These are phyloP conservation scores for Heteromormyrus szaboi DNA, from an alignment of 2,797 vertebrate species.

Conservation along the genomic window DNA sequence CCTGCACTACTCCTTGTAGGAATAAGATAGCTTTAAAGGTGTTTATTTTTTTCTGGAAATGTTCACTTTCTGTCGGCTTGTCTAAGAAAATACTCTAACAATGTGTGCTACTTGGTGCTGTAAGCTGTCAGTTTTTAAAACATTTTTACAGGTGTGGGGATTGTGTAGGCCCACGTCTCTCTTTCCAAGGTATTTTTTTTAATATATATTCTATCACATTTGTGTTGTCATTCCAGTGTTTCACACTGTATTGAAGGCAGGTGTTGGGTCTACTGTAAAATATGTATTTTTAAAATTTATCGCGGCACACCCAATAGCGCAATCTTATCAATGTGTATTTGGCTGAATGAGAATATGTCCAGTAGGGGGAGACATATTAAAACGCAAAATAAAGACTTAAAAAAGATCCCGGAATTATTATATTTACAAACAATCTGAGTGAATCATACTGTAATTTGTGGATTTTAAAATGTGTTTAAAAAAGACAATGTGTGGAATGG, in stretches of 20 bases:
- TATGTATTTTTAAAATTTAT: background rate
- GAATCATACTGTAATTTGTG: background rate
- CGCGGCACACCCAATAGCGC: background rate
- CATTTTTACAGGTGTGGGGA: background rate
- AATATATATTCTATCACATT: background rate
- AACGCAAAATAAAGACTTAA: slow-evolving; percentile 38
- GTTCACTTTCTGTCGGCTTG: background rate
- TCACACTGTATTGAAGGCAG: background rate
- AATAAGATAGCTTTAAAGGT: background rate
- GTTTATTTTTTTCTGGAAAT: background rate
- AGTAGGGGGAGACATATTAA: slow-evolving; percentile 62
- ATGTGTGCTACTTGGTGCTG: background rate
- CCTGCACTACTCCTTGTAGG: background rate
- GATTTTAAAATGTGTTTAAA: background rate
- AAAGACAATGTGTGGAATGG: background rate
- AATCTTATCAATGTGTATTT: background rate
- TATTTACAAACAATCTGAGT: background rate
- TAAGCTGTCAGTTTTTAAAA: background rate
- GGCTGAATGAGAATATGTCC: slow-evolving; percentile 30
- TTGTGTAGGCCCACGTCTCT: background rate
- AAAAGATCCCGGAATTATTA: background rate
- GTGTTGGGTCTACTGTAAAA: background rate
- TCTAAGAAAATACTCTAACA: background rate
- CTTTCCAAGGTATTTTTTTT: background rate
- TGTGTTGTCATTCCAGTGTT: background rate